These are phyloP conservation scores for Masnerella sp. DNA, from an alignment of 2,888 invertebrate genomes.

Conservation along the genomic window DNA sequence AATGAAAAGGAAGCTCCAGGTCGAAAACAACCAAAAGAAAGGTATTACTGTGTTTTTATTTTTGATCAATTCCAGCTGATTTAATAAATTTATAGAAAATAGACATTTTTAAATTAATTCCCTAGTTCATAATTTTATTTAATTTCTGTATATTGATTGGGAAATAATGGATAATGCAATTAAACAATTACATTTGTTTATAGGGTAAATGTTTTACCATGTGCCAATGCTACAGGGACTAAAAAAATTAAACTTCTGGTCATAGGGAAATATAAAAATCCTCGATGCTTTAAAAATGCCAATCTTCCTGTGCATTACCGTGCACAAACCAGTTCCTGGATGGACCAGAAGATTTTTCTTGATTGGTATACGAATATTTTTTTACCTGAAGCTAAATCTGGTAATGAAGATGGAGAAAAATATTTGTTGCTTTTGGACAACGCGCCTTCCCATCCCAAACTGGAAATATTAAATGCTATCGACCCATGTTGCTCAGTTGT, in stretches of 20 bases:
- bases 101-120: background rate
- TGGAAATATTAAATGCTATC: constrained; percentile 10
- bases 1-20: constrained; percentile 3
- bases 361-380: constrained; percentile 2
- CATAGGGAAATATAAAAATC: constrained; percentile 9
- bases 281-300: constrained; percentile 4
- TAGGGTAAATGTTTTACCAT: constrained; percentile 7
- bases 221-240: constrained; percentile 5
- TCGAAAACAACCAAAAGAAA: constrained; percentile 9
- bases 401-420: constrained; percentile 6
- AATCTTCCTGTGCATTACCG: constrained; percentile 9
- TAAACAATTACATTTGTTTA: background rate
- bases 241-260: constrained; percentile 8
- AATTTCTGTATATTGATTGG: background rate
- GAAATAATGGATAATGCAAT: background rate
- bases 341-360: constrained; percentile 8
- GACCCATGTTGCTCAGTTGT: constrained; percentile 1
- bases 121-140: background rate
- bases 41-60: too few species aligned
- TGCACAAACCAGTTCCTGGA: constrained; percentile 13
- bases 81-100: constrained; percentile 1
- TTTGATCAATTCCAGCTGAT: too few species aligned
- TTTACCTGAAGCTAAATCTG: background rate
- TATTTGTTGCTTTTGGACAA: constrained; percentile 11
- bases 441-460: constrained; percentile 1